phyloP scores from a whole-genome alignment of 2,888 invertebrate species.

The Xanthostigma xanthostigma region DNA sequence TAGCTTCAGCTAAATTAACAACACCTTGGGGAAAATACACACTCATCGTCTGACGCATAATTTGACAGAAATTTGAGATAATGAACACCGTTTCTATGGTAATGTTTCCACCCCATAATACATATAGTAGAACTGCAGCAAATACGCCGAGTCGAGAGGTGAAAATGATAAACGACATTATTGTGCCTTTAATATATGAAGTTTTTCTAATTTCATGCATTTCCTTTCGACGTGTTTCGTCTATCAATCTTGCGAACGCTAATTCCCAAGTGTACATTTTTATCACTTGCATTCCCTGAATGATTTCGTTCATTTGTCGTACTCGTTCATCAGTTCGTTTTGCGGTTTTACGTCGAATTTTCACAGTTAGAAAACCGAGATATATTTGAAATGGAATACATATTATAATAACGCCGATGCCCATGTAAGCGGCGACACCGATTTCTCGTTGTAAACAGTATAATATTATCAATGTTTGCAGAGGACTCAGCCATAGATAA shows the following conservation, averaged over 20 bases:
- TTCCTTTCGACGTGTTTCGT: slow-evolving; percentile 38
- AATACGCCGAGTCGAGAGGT: slow-evolving; percentile 58
- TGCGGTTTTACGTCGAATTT: slow-evolving; percentile 45
- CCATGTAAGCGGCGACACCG: slow-evolving; percentile 30
- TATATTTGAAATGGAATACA: slow-evolving; percentile 46
- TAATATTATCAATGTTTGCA: slow-evolving; percentile 44
- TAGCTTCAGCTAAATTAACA: slow-evolving; percentile 38
- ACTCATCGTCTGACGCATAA: slow-evolving; percentile 41
- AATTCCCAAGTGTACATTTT: slow-evolving; percentile 94
- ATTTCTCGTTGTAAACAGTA: slow-evolving; percentile 36
- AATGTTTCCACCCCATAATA: slow-evolving; percentile 29
- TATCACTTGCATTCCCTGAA: slow-evolving; percentile 76
- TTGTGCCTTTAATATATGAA: slow-evolving; percentile 46
- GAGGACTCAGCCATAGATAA: slow-evolving; percentile 56
- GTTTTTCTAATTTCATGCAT: slow-evolving; percentile 39
- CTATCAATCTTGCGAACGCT: slow-evolving; percentile 59
- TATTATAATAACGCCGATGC: slow-evolving; percentile 35
- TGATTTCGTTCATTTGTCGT: slow-evolving; percentile 75
- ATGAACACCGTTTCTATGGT: slow-evolving; percentile 33
- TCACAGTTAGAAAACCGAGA: slow-evolving; percentile 34
- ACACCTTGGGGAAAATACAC: slow-evolving; percentile 46
- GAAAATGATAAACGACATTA: slow-evolving; percentile 56
- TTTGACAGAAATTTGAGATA: slow-evolving; percentile 44
- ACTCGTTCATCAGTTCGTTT: slow-evolving; percentile 68
- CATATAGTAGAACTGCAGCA: slow-evolving; percentile 41